These are phyloP conservation scores for Lasioglossum zephyrum DNA, from an alignment of 2,888 invertebrate genomes.

Conservation along the genomic window DNA sequence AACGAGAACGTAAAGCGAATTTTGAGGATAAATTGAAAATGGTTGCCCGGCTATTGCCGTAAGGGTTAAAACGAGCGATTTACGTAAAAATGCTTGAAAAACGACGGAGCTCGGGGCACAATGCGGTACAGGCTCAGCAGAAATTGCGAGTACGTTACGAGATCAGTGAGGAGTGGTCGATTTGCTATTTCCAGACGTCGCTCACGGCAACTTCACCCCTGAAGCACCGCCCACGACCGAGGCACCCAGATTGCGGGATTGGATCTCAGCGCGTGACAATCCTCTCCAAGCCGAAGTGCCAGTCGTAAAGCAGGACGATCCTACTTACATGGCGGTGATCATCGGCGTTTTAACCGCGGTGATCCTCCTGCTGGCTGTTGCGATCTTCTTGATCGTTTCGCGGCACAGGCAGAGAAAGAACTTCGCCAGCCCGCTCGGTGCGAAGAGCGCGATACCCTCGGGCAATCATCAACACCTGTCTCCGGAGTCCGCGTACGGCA, in stretches of 20 bases:
- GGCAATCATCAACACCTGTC: conserved; percentile 84
- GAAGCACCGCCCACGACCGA: conserved; percentile 84
- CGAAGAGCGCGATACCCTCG: conserved; percentile 84
- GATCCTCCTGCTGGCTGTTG: conserved; percentile 86
- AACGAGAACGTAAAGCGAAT: not conserved
- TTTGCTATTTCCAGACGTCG: conserved; percentile 84
- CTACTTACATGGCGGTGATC: conserved; percentile 86
- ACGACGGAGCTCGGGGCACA: not conserved
- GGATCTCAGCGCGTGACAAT: conserved; percentile 78
- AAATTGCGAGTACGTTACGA: not conserved
- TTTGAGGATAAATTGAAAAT: not conserved
- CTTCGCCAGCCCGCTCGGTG: conserved; percentile 84
- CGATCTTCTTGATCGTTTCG: conserved; percentile 86
- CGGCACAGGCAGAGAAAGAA: conserved; percentile 85
- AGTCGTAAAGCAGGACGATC: conserved; percentile 85
- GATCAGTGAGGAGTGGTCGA: conserved; percentile 20
- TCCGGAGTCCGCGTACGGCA: conserved; percentile 86
- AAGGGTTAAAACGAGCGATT: conserved; percentile 1
- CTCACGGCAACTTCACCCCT: conserved; percentile 86
- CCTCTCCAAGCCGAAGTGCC: conserved; percentile 81
- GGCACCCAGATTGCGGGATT: conserved; percentile 78
- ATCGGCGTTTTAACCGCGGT: conserved; percentile 87
- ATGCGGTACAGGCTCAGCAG: not conserved
- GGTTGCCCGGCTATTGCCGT: not conserved
- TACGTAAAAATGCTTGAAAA: not conserved